Percentiles rank a stretch among this genome's conserved stretches.
phyloP scores from a whole-genome alignment of 2,888 invertebrate species.

The Lasius platythorax region DNA sequence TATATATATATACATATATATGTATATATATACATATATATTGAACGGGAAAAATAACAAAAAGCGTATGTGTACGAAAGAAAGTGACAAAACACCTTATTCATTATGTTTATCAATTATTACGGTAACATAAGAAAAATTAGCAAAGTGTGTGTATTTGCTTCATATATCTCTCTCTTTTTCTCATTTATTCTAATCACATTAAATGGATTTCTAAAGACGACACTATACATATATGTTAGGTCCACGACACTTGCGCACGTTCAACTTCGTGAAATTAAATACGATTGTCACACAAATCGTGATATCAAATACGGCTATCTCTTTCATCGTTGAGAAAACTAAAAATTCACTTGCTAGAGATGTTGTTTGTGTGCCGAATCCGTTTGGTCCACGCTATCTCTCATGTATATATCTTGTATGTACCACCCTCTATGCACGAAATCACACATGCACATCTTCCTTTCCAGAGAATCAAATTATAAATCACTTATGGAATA shows the following conservation, averaged over 20 bases:
- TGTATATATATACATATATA: too few relatives aligned
- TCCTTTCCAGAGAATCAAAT: not conserved
- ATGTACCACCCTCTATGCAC: not conserved
- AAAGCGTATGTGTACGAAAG: constrained; percentile 55
- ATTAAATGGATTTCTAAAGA: constrained; percentile 35
- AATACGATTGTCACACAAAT: constrained; percentile 54
- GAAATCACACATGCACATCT: too few relatives aligned
- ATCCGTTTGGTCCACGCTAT: constrained; percentile 26
- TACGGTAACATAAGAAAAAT: constrained; percentile 61
- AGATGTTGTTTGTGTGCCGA: constrained; percentile 27
- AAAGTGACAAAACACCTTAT: constrained; percentile 38
- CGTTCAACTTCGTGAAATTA: constrained; percentile 64
- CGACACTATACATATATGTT: constrained; percentile 51
- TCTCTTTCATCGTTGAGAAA: constrained; percentile 43
- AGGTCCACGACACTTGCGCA: constrained; percentile 23
- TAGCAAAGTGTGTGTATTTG: constrained; percentile 60
- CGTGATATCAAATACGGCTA: constrained; percentile 16
- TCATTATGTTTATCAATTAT: constrained; percentile 61
- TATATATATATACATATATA: not conserved
- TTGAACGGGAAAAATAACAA: constrained; percentile 11
- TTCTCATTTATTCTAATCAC: constrained; percentile 52
- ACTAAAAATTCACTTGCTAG: constrained; percentile 16
- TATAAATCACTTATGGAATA: not conserved
- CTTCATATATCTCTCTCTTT: constrained; percentile 51
- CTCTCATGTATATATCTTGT: not conserved